Evolutionary conservation across 2,797 vertebrate genomes (phyloP), one percentile per base, ranked within the genome.

Genomic region (Pipistrellus kuhlii): DNA sequence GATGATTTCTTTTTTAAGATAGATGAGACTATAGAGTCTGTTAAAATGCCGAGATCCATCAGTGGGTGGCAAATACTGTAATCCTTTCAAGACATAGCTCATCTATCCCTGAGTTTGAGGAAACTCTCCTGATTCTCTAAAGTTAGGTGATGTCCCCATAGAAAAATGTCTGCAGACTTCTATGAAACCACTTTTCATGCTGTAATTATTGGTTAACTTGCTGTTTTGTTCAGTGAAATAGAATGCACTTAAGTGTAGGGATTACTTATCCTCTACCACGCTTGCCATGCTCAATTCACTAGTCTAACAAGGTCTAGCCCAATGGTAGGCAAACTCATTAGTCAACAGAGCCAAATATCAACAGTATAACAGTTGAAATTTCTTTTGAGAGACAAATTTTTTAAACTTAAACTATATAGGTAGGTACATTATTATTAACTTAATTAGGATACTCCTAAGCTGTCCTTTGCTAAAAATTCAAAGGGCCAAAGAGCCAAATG

Each of bases 151-250:
- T 21, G 20, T 48, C 5, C 21, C 62, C 46, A 53, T 17, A 85
- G 66, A 76, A 85, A 80, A 90, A 73, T 85, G 51, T 53, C 41
- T 87, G 17, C 38, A 72, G 68, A 30, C 5, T 38, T 91, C 41
- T 55, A 27, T 12, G 69, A 91, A 82, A 69, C 20, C 44, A 87
- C 4, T 23, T 44, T 13, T 38, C n/a, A 53, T 7, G 6, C 11
- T 59, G 8, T 35, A 85, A 77, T 69, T 59, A 46, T 55, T 46
- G 23, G 21, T 72, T 73, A 78, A 35, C 30, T 68, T 95, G 51
- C 55, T 87, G 27, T 53, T 88, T 94, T 8, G 38, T 53, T 92
- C 48, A 90, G 57, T 85, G 44, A 96, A 90, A 85, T 7, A 82
- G 55, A 72, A 80, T 35, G 35, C 68, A 90, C 20, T 44, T 55